Base-by-base conservation (phyloP, 2,797 vertebrate genomes). In the Neosalanx taihuensis region DNA sequence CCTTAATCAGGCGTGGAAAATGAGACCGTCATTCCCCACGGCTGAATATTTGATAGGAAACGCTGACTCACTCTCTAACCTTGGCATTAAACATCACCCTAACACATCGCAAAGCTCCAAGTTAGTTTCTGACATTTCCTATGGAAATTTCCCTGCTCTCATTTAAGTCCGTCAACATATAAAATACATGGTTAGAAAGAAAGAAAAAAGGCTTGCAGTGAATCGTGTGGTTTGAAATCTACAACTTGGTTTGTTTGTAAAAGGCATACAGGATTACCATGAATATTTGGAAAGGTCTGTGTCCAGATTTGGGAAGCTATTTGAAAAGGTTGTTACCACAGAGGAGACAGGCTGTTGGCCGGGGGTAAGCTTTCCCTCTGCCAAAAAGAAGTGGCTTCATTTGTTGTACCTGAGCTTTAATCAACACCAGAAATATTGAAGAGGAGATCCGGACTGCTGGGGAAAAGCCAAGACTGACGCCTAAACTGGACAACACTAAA, bases 381-480 rank as follows among this genome's bases (percentile, higher is more conserved):
- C 87, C 83, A 88, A 89, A 84, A 84, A 89, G 80, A 85, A 83
- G 75, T 83, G 81, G 79, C 83, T 85, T 89, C 84, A 90, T 89
- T 85, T 83, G 88, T 83, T 85, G 79, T 85, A 90, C 83, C 84
- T 84, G 85, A 87, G 83, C 84, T 90, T 85, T 87, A 90, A 91
- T 91, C 86, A 88, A 79, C 84, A 81, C 61, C 77, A 86, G 87
- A 83, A 87, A 80, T 81, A 73, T 79, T 82, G 65, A 84, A 85
- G 83, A 82, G 85, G 83, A 79, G 76, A 87, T 81, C 82, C 82
- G 81, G 81, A 84, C 87, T 83, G 74, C 83, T 79, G 75, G 79
- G 69, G 68, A 67, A 71, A 69, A 82, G 73, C 80, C 77, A 83
- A 33, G 70, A 60, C 86, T 82, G 77, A 88, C 82, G 78, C 69